Evolutionary conservation across 2,888 invertebrate genomes (phyloP), one percentile per base, ranked within the genome.

Genomic region (Fissipunctia ypsillon): DNA sequence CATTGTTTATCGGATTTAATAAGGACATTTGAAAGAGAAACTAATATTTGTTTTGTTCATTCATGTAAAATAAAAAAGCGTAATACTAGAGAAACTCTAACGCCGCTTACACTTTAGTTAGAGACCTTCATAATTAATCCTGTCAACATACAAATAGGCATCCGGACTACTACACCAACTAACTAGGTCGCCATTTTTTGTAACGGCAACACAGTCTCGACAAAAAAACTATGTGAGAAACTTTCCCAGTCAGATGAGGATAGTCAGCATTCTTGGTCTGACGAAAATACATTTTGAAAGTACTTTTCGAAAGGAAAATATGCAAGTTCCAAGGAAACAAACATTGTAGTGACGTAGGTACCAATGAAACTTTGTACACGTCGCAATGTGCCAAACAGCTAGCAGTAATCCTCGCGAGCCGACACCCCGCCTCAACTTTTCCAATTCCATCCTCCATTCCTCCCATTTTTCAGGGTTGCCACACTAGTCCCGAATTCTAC

Each of bases 381-480:
- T 91, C 89, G 89, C 90, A 89, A 89, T 91, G 89, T 92, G 87
- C 89, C 91, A 90, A 92, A 91, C 89, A 90, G 87, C 85, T 83
- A 84, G 85, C 89, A 85, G 91, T 93, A 94, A 94, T 93, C 93
- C 93, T 88, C 86, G 90, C 88, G 86, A 87, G 85, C 88, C 85
- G 84, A 84, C 87, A 85, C 88, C 73, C 83, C 88, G 88, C 89
- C 88, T 88, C 91, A 94, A 94, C 93, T 94, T 94, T 94, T 94
- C 93, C 94, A 94, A 94, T 94, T 94, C 93, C 91, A 86, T 86
- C 89, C 91, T 83, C 83, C 73, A 73, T 80, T 67, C 79, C 66
- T 84, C 87, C 91, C 90, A 91, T 92, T 93, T 91, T 91, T 92
- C 92, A 92, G 91, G 89, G 91, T 90, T 91, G 90, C 90, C 88